Percentiles rank a stretch among this genome's conserved stretches.
Evolutionary conservation across 35 echinoderm and acorn worm genomes (phyloP).

Genomic region (Lytechinus variegatus): DNA sequence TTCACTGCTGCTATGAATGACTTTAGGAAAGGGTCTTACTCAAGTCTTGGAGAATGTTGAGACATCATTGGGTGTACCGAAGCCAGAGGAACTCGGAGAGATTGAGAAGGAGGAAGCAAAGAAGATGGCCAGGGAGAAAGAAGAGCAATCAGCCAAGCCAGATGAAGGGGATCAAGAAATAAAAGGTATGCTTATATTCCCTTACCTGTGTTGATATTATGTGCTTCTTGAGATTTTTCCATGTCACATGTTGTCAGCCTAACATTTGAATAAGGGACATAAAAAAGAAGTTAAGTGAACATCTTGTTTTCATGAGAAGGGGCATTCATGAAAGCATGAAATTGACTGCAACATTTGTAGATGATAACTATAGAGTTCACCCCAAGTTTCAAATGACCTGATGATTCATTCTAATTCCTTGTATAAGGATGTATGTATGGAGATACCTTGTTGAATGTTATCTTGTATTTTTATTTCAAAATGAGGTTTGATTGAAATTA

Average conservation of each 20-base stretch:
- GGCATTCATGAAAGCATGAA: no score
- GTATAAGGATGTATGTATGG: no score
- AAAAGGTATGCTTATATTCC: background rate
- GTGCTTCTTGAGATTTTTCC: background rate
- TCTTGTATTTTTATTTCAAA: no score
- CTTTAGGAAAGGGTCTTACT: slow-evolving; percentile 73
- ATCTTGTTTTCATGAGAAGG: no score
- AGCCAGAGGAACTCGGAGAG: slow-evolving; percentile 69
- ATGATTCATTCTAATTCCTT: no score
- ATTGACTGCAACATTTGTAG: no score
- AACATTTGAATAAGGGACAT: no score
- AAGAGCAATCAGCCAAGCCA: background rate
- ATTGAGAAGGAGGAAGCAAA: slow-evolving; percentile 37
- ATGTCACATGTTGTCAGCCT: background rate
- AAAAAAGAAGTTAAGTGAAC: no score
- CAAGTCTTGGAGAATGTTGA: slow-evolving; percentile 90
- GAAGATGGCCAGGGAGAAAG: slow-evolving; percentile 5
- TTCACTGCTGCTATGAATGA: background rate
- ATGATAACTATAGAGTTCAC: no score
- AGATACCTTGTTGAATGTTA: no score
- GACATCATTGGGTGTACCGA: slow-evolving; percentile 79
- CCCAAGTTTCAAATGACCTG: no score
- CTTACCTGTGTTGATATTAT: background rate
- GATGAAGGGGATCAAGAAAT: background rate
- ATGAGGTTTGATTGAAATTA: no score